Conservation (phyloP, 2,113 vertebrate genomes). For the Arizona elegans region DNA sequence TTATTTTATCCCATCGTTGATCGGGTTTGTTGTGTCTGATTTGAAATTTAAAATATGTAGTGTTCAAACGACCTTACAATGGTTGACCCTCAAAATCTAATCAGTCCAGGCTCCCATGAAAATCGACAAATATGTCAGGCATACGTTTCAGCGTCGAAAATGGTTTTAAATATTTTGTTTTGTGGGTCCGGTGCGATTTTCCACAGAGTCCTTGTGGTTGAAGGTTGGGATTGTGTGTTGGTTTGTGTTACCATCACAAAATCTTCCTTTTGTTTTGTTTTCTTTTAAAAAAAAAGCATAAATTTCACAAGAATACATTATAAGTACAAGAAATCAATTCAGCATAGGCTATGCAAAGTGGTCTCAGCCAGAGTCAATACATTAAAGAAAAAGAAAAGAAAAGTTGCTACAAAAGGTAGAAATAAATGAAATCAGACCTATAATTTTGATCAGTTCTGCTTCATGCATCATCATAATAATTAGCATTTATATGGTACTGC, state of each 20-base stretch:
- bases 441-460: slow-evolving; percentile 17
- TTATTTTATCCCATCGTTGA: slow-evolving; percentile 57
- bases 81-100: slow-evolving; percentile 77
- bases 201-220: slow-evolving; percentile 38
- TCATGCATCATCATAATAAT: not conserved
- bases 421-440: slow-evolving; percentile 56
- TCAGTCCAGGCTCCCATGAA: slow-evolving; percentile 68
- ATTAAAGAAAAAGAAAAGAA: not conserved
- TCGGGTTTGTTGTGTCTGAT: slow-evolving; percentile 66
- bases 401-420: slow-evolving; percentile 38
- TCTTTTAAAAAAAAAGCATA: slow-evolving; percentile 41
- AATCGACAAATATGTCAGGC: slow-evolving; percentile 76
- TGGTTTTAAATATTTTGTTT: slow-evolving; percentile 65
- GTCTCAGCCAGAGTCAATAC: slow-evolving; percentile 63
- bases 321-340: slow-evolving; percentile 67
- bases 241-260: slow-evolving; percentile 15
- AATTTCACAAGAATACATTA: slow-evolving; percentile 51
- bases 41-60: slow-evolving; percentile 76
- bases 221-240: not conserved
- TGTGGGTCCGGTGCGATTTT: slow-evolving; percentile 53
- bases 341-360: slow-evolving; percentile 57
- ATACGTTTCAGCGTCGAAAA: slow-evolving; percentile 63
- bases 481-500: not conserved
- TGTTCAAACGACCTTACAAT: slow-evolving; percentile 72
- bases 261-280: slow-evolving; percentile 26